These are phyloP conservation scores for Amiota mariae DNA, from an alignment of 2,888 invertebrate species.

Conservation along the genomic window DNA sequence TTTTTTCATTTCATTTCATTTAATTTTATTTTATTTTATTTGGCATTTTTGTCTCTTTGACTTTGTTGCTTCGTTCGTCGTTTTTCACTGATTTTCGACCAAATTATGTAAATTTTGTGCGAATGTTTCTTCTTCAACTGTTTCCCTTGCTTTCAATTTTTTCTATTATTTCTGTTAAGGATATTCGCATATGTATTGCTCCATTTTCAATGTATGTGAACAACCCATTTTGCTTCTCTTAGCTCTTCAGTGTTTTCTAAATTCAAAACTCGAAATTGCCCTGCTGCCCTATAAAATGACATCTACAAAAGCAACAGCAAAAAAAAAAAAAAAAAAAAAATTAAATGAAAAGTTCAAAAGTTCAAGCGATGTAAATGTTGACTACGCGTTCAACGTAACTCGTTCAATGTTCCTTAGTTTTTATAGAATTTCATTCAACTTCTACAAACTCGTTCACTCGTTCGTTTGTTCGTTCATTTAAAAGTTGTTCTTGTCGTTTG, in stretches of 20 bases:
- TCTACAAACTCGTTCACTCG: too few species aligned
- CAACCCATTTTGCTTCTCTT: too few species aligned
- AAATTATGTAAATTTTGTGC: conserved; percentile 8
- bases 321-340: not conserved
- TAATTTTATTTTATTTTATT: not conserved
- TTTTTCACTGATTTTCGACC: not conserved
- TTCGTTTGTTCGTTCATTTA: too few species aligned
- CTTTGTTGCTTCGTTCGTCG: too few species aligned
- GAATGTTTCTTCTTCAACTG: not conserved
- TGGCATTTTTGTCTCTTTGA: not conserved
- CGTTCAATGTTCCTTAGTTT: too few species aligned
- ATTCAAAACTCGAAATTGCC: not conserved
- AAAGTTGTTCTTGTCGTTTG: too few species aligned
- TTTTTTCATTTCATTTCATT: not conserved
- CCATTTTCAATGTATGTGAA: not conserved
- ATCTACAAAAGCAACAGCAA: not conserved
- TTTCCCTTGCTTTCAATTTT: too few species aligned
- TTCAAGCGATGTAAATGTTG: not conserved
- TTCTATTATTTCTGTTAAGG: not conserved
- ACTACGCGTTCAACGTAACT: too few species aligned
- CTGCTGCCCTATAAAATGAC: conserved; percentile 4
- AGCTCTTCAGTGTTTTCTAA: not conserved
- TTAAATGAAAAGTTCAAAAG: not conserved
- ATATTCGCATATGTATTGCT: conserved; percentile 5
- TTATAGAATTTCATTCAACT: too few species aligned